phyloP scores from a whole-genome alignment of 2,797 vertebrate species.

The Nasua narica region DNA sequence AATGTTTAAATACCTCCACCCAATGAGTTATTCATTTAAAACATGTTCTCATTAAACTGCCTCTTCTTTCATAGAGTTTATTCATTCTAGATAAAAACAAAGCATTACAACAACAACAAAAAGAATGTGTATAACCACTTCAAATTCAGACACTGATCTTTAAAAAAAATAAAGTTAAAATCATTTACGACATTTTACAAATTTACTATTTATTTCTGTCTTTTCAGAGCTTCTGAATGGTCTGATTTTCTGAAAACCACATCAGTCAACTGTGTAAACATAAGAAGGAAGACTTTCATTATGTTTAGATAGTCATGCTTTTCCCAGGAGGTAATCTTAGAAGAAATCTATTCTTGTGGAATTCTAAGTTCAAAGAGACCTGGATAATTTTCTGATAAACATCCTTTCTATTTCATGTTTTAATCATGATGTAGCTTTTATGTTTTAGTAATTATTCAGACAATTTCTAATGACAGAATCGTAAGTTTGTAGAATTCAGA shows the following conservation, averaged over 20 bases:
- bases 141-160: background rate
- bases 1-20: background rate
- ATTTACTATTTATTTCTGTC: background rate
- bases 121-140: background rate
- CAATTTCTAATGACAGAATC: conserved; percentile 40
- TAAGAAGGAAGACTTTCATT: conserved; percentile 15
- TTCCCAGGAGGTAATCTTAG: conserved; percentile 35
- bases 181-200: background rate
- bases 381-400: conserved; percentile 56
- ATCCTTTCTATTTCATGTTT: conserved; percentile 52
- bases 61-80: background rate
- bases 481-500: conserved; percentile 17
- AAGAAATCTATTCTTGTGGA: conserved; percentile 36
- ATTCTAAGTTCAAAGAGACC: conserved; percentile 53
- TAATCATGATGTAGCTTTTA: conserved; percentile 60
- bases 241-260: conserved; percentile 2
- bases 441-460: conserved; percentile 54
- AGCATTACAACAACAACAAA: background rate
- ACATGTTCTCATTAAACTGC: background rate
- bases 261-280: conserved; percentile 39
- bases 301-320: conserved; percentile 26
- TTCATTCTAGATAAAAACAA: background rate
- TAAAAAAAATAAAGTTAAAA: background rate
- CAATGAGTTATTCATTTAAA: background rate
- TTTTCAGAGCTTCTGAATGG: background rate